Conservation (phyloP, 2,113 vertebrate genomes). For the Plecturocebus donacophilus region DNA sequence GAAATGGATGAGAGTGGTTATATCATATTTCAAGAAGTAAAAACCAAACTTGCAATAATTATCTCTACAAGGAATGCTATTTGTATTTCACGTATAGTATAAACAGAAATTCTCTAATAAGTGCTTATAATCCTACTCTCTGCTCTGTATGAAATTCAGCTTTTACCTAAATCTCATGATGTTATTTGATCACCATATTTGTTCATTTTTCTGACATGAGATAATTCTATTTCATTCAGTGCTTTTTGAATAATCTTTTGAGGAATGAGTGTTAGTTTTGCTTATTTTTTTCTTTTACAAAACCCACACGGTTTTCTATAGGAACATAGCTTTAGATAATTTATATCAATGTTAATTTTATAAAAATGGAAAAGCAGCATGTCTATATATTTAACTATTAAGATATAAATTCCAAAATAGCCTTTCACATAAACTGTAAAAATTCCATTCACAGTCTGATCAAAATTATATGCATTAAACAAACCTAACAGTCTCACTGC, state of each 20-base stretch:
- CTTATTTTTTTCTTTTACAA: not conserved
- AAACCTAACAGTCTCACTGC: not conserved
- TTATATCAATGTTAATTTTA: not conserved
- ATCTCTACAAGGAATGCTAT: not conserved
- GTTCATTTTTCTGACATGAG: not conserved
- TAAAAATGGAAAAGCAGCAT: not conserved
- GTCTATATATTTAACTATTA: not conserved
- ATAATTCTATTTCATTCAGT: not conserved
- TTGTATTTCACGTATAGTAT: not conserved
- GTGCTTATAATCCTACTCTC: not conserved
- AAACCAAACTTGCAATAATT: not conserved
- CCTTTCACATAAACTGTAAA: not conserved
- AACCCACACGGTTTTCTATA: not conserved
- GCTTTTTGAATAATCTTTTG: not conserved
- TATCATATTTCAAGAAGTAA: not conserved
- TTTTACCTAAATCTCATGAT: not conserved
- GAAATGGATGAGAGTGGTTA: not conserved
- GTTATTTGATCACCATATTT: not conserved
- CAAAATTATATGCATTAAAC: not conserved
- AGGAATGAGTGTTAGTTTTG: fast-evolving
- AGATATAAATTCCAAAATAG: not conserved
- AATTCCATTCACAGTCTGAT: not conserved
- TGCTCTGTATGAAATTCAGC: not conserved
- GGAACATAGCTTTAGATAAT: not conserved
- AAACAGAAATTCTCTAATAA: not conserved